These are phyloP conservation scores for Tethea ocularis DNA, from an alignment of 2,888 invertebrate species.

Conservation along the genomic window DNA sequence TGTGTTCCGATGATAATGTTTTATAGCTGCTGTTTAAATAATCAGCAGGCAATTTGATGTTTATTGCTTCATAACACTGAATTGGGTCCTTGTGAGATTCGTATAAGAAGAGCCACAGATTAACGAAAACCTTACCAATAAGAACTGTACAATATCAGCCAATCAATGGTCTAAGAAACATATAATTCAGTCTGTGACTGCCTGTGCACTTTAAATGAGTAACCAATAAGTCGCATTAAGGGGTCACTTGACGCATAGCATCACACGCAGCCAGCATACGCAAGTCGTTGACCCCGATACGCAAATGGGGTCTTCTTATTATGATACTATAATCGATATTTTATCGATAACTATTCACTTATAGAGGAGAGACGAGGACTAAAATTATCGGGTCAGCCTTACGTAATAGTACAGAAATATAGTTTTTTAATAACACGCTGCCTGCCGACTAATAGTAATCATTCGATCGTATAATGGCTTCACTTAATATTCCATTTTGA, in stretches of 20 bases:
- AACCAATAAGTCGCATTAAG: conserved; percentile 79
- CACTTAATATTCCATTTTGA: conserved; percentile 83
- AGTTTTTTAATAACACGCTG: conserved; percentile 73
- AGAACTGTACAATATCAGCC: background rate
- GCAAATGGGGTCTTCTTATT: conserved; percentile 59
- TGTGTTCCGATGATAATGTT: conserved; percentile 46
- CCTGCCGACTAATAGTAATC: conserved; percentile 63
- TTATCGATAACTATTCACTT: conserved; percentile 26
- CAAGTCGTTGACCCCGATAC: conserved; percentile 76
- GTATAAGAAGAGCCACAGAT: conserved; percentile 35
- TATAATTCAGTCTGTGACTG: conserved; percentile 50
- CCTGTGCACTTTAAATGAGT: conserved; percentile 72
- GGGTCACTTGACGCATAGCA: conserved; percentile 77
- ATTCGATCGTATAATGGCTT: conserved; percentile 78
- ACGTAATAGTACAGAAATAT: conserved; percentile 33
- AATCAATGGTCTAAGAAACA: conserved; percentile 18
- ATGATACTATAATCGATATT: conserved; percentile 52
- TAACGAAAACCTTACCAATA: conserved; percentile 7
- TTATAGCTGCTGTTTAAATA: conserved; percentile 39
- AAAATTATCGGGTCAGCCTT: conserved; percentile 17
- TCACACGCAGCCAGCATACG: conserved; percentile 69
- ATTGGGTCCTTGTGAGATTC: conserved; percentile 48
- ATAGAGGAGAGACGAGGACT: conserved; percentile 20
- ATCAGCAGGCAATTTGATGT: conserved; percentile 44
- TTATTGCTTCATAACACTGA: conserved; percentile 38